Evolutionary conservation across 2,113 vertebrate genomes (phyloP), one percentile per base, ranked within the genome.

Genomic region (Brachyhypopomus gauderio): DNA sequence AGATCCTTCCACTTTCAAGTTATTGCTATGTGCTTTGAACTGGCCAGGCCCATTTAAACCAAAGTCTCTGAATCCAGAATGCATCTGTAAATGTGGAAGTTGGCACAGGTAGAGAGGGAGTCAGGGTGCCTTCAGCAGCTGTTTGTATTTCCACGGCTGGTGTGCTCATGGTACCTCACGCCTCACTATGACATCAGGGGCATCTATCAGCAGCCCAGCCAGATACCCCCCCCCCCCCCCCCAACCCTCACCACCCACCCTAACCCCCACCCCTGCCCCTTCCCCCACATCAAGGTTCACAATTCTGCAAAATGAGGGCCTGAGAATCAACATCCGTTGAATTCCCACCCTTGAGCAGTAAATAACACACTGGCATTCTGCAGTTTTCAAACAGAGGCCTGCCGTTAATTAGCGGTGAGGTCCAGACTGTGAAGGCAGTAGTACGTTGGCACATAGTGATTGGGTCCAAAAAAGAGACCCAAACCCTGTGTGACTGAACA

Each of bases 91-190:
- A 41, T n/a, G 12, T 48, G 59, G 9, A 17, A 3, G 4, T 1
- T 12, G 9, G 17, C 1, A 20, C 36, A 30, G 22, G n/a, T 62
- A 45, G 27, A 25, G 14, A 9, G 6, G 6, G 9, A 3, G 36
- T 41, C 58, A 27, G 8, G 36, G n/a, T 20, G 22, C n/a, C 0
- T 41, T 6, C 73, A 41, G 59, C 36, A 59, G 72, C 22, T 80
- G 52, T 72, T 79, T 83, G 60, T 9, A 22, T 69, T 78, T 78
- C 63, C 77, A 83, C 63, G 63, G 19, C 71, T 75, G 62, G 27
- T 30, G 55, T 58, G 20, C 5, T 14, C 48, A 36, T 41, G 12
- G 16, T 3, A 71, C 17, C 17, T 80, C 64, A 70, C 41, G 63
- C 20, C 64, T 67, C 25, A 30, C 64, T 20, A 38, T 67, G 30